Conservation (phyloP, 2,113 vertebrate genomes). For the Microcebus griseorufus region DNA sequence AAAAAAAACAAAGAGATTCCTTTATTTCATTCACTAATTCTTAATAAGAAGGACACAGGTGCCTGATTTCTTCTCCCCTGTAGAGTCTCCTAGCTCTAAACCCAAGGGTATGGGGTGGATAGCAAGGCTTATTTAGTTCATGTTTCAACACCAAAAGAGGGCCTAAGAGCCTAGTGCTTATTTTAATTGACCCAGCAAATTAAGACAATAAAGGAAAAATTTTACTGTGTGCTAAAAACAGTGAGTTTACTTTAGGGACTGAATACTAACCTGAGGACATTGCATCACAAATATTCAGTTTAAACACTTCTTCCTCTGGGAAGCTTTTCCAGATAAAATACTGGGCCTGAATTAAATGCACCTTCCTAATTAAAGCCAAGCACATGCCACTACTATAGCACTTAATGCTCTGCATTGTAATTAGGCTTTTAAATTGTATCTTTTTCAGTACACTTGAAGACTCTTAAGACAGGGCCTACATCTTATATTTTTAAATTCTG, state of each 20-base stretch:
- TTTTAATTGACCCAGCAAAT: constrained; percentile 19
- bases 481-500: neutral
- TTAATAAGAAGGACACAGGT: neutral
- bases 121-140: neutral
- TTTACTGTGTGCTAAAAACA: constrained; percentile 31
- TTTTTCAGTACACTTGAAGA: neutral
- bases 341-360: constrained; percentile 37
- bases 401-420: neutral
- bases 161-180: neutral
- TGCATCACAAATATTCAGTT: neutral
- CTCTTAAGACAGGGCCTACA: neutral
- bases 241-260: constrained; percentile 32
- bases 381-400: neutral
- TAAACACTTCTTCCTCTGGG: constrained; percentile 33
- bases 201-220: neutral
- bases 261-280: neutral
- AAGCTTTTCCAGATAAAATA: constrained; percentile 36
- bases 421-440: constrained; percentile 40
- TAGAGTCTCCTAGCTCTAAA: neutral
- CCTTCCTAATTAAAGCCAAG: constrained; percentile 23
- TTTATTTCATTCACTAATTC: neutral
- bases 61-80: neutral
- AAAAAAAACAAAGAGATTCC: neutral
- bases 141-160: neutral
- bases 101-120: neutral